Evolutionary conservation across 2,888 invertebrate genomes (phyloP), one percentile per base, ranked within the genome.

Genomic region (Eubasilissa splendida): DNA sequence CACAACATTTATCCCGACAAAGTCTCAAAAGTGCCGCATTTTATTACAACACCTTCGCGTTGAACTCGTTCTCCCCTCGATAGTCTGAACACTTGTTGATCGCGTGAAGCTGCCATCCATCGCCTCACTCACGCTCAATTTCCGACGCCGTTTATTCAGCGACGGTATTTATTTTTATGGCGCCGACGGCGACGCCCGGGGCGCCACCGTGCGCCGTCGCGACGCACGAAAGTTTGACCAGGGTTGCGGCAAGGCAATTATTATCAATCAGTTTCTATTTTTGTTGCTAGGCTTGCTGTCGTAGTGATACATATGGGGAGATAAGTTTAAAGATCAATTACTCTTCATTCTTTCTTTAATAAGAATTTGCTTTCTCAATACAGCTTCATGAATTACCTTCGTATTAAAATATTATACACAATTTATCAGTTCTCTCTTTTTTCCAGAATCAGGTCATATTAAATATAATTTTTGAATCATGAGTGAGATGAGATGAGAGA

Each of bases 101-200:
- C 50, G 68, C 14, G n/a, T 22, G 22, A n/a, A 33, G 68, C 52
- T 50, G 42, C 68, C 68, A 50, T 42, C 52, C 52, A n/a, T 50
- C 68, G 50, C 12, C 68, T n/a, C 50, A n/a, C 50, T 50, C 42
- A 63, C 68, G 68, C 68, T 68, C 68, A 68, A 68, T 50, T 68
- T 68, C 68, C 68, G 52, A 68, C 68, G 68, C 68, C 68, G 50
- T 68, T 68, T 68, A 68, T 68, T 68, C 50, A n/a, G 68, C 50
- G 68, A 50, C 42, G 68, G 50, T 68, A 68, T 68, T 68, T 68
- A 68, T 68, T 68, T 68, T 68, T 68, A 68, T 50, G 68, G 50
- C 68, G 50, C 58, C 14, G 68, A 68, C 68, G 50, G 8, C 14
- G 68, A 68, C 68, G 68, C 68, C 68, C 68, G 50, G 42, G 68